These are phyloP conservation scores for Podarcis raffonei DNA, from an alignment of 2,113 vertebrate species.

Conservation along the genomic window DNA sequence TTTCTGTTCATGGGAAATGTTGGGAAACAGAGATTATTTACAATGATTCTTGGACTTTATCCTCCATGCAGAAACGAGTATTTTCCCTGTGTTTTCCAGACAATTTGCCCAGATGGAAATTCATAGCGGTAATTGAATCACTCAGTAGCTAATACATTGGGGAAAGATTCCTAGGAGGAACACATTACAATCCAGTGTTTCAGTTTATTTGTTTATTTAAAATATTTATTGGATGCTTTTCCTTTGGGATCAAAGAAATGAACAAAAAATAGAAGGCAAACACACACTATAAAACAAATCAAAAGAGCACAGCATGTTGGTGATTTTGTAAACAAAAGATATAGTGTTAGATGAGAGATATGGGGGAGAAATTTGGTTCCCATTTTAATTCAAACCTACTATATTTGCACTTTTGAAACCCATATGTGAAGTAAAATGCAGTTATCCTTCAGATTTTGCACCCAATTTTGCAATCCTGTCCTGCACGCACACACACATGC, in stretches of 20 bases:
- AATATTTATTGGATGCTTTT: neutral
- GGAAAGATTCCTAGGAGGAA: neutral
- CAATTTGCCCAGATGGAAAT: neutral
- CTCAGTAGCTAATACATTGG: neutral
- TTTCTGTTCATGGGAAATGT: constrained; percentile 18
- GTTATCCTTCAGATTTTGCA: too few relatives aligned
- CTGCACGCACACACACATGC: too few relatives aligned
- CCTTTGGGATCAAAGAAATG: neutral
- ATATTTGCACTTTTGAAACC: too few relatives aligned
- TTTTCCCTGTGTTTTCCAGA: neutral
- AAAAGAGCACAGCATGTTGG: too few relatives aligned
- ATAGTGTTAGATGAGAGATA: too few relatives aligned
- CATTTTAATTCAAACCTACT: too few relatives aligned
- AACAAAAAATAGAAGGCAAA: neutral
- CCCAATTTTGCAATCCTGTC: too few relatives aligned
- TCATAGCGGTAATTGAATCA: neutral
- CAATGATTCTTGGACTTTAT: neutral
- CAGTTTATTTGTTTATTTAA: neutral
- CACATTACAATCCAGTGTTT: neutral
- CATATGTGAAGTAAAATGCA: too few relatives aligned
- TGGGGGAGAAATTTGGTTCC: too few relatives aligned
- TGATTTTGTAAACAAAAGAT: too few relatives aligned
- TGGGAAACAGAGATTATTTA: constrained; percentile 23
- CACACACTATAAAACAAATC: too few relatives aligned
- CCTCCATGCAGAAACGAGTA: neutral